Evolutionary conservation across 2,888 invertebrate species (phyloP), one percentile per base, ranked within the genome.

Genomic region (Sialis fuliginosa): DNA sequence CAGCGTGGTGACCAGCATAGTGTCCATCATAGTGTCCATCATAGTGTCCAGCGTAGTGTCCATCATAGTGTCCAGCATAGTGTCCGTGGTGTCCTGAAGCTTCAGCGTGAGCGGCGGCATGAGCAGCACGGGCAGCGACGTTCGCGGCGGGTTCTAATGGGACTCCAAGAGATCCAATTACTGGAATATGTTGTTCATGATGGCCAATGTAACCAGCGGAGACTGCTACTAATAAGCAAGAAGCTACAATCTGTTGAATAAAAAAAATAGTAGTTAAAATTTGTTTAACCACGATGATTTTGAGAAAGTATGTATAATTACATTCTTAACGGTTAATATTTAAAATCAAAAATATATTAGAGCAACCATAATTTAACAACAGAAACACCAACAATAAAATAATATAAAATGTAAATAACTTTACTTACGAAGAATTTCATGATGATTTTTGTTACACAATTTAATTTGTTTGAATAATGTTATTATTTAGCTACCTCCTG

Each of bases 61-160:
- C 49, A 53, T 54, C 54, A 54, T 37, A 37, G 13, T 42, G 42
- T 4, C 33, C 30, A 47, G 50, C 50, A 32, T 39, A 22, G 12
- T 40, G 45, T 12, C 48, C 47, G 5, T 46, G 39, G 13, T 42
- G 46, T 8, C 32, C 40, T 30, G 34, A 22, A 4, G 22, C 22
- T 22, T 22, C 22, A 22, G 22, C 39, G 12, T 37, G 44, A n/a
- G 44, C 42, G 9, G 43, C 44, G 30, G 40, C 46, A 34, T 42
- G 46, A 40, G 69, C 57, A 53, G 58, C 57, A 39, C 69, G 71
- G 48, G 67, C 71, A 64, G 72, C 74, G 63, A 75, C 70, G 59
- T 73, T 60, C 61, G 67, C 41, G 58, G 71, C 46, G 65, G 68
- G 51, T 64, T 65, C 58, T 67, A 66, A 47, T 71, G 72, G 49